phyloP scores from a whole-genome alignment of 2,888 invertebrate genomes.

The Blera fallax region DNA sequence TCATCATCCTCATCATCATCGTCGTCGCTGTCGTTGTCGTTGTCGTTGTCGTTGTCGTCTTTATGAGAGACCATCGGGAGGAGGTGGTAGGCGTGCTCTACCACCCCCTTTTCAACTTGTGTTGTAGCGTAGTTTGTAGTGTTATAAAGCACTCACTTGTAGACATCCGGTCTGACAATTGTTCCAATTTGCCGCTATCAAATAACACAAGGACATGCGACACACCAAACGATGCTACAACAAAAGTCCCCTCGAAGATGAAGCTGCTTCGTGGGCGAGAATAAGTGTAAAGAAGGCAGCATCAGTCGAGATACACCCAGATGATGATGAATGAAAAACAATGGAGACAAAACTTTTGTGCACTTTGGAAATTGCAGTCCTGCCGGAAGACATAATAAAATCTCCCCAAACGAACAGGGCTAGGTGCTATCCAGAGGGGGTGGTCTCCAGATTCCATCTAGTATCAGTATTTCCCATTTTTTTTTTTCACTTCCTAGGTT shows the following conservation, averaged over 20 bases:
- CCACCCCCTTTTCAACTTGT: neutral
- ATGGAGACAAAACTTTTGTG: slow-evolving; percentile 70
- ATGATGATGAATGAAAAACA: slow-evolving; percentile 69
- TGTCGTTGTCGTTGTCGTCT: slow-evolving; percentile 14
- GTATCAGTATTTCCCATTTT: neutral
- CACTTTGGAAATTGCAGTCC: slow-evolving; percentile 73
- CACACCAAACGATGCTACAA: slow-evolving; percentile 51
- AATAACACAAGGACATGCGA: slow-evolving; percentile 74
- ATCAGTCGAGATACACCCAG: slow-evolving; percentile 2
- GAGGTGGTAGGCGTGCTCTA: neutral
- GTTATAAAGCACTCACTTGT: slow-evolving; percentile 74
- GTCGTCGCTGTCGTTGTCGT: neutral
- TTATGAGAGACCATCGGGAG: slow-evolving; percentile 41
- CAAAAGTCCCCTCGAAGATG: slow-evolving; percentile 68
- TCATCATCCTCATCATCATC: slow-evolving; percentile 52
- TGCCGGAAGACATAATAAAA: slow-evolving; percentile 73
- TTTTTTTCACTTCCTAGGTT: neutral
- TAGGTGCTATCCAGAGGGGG: slow-evolving; percentile 20
- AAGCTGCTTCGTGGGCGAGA: slow-evolving; percentile 41
- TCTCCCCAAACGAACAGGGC: slow-evolving; percentile 32
- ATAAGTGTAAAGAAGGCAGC: slow-evolving; percentile 40
- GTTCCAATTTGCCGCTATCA: slow-evolving; percentile 76
- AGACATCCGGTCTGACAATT: slow-evolving; percentile 76
- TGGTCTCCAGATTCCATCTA: neutral
- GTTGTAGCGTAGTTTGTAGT: slow-evolving; percentile 68